Percentiles rank a stretch among this genome's conserved stretches.
Conservation (phyloP, 1,140 invertebrate genomes). For the Galendromus occidentalis region DNA sequence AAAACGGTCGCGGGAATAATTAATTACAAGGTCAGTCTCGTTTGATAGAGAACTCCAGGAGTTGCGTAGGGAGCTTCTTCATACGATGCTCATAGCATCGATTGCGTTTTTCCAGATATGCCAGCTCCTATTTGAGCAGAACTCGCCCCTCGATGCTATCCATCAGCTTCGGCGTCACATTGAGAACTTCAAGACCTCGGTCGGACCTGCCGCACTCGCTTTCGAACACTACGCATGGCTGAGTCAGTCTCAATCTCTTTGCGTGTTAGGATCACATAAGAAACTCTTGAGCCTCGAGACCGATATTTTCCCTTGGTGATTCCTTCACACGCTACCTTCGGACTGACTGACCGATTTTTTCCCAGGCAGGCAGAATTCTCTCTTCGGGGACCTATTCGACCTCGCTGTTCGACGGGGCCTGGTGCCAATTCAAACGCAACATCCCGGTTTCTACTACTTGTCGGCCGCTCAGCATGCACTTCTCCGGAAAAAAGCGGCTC, state of each 20-base stretch:
- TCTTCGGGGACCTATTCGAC: constrained; percentile 84
- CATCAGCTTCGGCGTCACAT: constrained; percentile 75
- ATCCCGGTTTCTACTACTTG: constrained; percentile 91
- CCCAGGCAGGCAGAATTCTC: constrained; percentile 27
- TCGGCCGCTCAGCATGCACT: constrained; percentile 69
- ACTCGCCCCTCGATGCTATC: constrained; percentile 74
- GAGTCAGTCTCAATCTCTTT: constrained; percentile 37
- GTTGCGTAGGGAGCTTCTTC: too few species aligned
- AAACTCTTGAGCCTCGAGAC: constrained; percentile 17
- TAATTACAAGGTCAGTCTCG: constrained; percentile 67
- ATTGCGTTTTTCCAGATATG: constrained; percentile 35
- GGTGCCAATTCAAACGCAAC: constrained; percentile 74
- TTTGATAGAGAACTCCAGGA: too few species aligned
- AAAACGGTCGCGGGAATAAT: constrained; percentile 84
- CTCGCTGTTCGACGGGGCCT: constrained; percentile 72
- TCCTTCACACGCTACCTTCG: neutral
- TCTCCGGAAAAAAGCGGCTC: constrained; percentile 48
- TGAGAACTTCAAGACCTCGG: constrained; percentile 58
- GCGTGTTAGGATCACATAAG: constrained; percentile 27
- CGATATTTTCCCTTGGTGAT: constrained; percentile 29
- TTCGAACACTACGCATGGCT: constrained; percentile 95
- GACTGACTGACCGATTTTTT: constrained; percentile 9
- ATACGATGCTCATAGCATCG: too few species aligned
- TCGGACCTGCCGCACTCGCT: constrained; percentile 53
- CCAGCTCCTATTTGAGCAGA: constrained; percentile 62